Percentiles rank a stretch among this genome's conserved stretches.
Evolutionary conservation across 92 coral and sea anemone genomes (phyloP).

Genomic region (Epizoanthus scotinus): DNA sequence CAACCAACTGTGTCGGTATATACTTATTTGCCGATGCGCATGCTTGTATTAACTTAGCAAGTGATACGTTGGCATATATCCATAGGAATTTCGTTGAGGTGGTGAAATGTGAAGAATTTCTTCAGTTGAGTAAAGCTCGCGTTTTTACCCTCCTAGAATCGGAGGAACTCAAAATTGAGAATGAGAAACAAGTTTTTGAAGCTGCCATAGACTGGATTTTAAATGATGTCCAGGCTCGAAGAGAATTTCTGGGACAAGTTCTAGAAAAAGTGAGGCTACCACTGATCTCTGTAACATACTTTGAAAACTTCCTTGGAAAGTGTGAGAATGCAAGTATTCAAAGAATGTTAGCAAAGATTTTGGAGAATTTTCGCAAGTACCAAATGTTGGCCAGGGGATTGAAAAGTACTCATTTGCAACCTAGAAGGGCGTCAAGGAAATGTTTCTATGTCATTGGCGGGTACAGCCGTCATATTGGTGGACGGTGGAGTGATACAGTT

Average conservation of each 20-base stretch:
- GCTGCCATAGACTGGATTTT: slow-evolving; percentile 87
- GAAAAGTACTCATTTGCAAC: slow-evolving; percentile 50
- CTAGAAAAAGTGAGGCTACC: slow-evolving; percentile 87
- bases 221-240: slow-evolving; percentile 60
- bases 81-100: slow-evolving; percentile 80
- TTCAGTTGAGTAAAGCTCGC: slow-evolving; percentile 55
- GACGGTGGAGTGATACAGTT: slow-evolving; percentile 80
- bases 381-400: slow-evolving; percentile 65
- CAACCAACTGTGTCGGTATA: slow-evolving; percentile 85
- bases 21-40: slow-evolving; percentile 77
- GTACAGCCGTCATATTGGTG: slow-evolving; percentile 77
- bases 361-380: slow-evolving; percentile 69
- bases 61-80: slow-evolving; percentile 67
- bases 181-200: slow-evolving; percentile 82
- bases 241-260: slow-evolving; percentile 70
- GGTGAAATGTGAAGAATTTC: slow-evolving; percentile 75
- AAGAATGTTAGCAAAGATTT: slow-evolving; percentile 67
- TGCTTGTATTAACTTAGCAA: slow-evolving; percentile 64
- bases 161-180: slow-evolving; percentile 84
- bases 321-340: slow-evolving; percentile 80
- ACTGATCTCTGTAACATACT: slow-evolving; percentile 70
- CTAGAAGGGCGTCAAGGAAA: slow-evolving; percentile 82
- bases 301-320: slow-evolving; percentile 54
- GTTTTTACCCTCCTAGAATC: slow-evolving; percentile 71
- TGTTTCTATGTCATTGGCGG: slow-evolving; percentile 91